Evolutionary conservation across 2,888 invertebrate species (phyloP), one percentile per base, ranked within the genome.

Genomic region (Trichacis sp.): DNA sequence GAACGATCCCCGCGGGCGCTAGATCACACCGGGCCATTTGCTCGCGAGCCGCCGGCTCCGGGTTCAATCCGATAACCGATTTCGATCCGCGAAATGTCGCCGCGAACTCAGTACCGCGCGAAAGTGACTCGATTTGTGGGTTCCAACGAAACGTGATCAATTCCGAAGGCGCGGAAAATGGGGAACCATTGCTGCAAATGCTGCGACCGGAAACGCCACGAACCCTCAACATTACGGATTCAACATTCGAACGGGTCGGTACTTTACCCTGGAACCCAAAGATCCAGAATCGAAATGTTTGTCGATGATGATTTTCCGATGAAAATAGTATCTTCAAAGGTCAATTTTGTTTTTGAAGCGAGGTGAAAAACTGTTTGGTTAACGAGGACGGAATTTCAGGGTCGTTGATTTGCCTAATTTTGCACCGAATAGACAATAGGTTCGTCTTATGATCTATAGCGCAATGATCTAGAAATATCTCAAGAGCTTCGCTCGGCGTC

Each of bases 151-250:
- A 47, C 36, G 12, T 42, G 42, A 42, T 15, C 2, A 2, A 8
- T 15, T 5, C 12, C 38, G 11, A 14, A 30, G 14, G 4, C 17
- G 20, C 33, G n/a, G 8, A 43, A 36, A 33, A 85, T 85, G 85
- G 85, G 85, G 51, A 81, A 80, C 71, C 81, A 84, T 66, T 85
- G 85, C 66, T 85, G 85, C 77, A 85, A 85, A 74, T 84, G 85
- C 70, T 68, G 68, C 61, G 61, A 68, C 49, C 77, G 79, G 69
- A 79, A 83, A 19, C 77, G 77, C 64, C 79, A 79, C 57, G 82
- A 81, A 58, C 70, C 71, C 20, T 29, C 63, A 19, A 67, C 73
- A 46, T 58, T 63, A 70, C 69, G 62, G 58, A 64, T 61, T 71
- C 71, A 15, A 64, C 76, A 78, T 5, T 72, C 73, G 30, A 73